These are phyloP conservation scores for Notarius lentiginosus DNA, from an alignment of 2,113 vertebrate species.

Conservation along the genomic window DNA sequence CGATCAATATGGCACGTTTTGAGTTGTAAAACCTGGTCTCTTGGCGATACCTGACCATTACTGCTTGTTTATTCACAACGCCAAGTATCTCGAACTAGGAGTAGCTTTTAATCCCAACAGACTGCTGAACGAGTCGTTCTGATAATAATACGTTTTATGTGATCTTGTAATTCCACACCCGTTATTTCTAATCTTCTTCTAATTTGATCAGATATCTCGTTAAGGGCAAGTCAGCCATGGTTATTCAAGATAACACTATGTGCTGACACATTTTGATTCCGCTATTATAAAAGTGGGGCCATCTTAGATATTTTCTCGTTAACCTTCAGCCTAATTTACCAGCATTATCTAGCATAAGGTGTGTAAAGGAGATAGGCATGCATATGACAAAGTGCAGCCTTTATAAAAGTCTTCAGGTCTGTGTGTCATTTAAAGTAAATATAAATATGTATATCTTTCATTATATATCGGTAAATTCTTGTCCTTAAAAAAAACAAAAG, in stretches of 20 bases:
- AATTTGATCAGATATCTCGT: slow-evolving; percentile 3
- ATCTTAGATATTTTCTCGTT: slow-evolving; percentile 56
- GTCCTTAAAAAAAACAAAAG: not conserved
- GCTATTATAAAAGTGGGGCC: slow-evolving; percentile 23
- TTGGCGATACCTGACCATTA: not conserved
- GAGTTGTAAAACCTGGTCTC: not conserved
- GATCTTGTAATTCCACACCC: not conserved
- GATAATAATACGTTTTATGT: not conserved
- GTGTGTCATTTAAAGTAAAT: not conserved
- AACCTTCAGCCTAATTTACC: slow-evolving; percentile 53
- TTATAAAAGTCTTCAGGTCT: not conserved
- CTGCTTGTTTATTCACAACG: not conserved
- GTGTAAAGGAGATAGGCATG: not conserved
- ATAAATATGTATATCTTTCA: not conserved
- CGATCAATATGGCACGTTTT: not conserved
- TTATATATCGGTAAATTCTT: not conserved
- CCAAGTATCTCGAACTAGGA: not conserved
- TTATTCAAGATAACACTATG: not conserved
- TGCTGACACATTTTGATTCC: slow-evolving; percentile 3
- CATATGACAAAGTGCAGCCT: not conserved
- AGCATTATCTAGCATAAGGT: slow-evolving; percentile 50
- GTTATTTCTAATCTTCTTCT: not conserved
- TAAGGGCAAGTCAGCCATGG: not conserved
- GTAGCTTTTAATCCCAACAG: not conserved
- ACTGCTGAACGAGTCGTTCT: not conserved